A percentile compares a stretch with the other conserved stretches of the same genome.
Conservation (phyloP, 2,113 vertebrate species). For the Chaenocephalus aceratus region DNA sequence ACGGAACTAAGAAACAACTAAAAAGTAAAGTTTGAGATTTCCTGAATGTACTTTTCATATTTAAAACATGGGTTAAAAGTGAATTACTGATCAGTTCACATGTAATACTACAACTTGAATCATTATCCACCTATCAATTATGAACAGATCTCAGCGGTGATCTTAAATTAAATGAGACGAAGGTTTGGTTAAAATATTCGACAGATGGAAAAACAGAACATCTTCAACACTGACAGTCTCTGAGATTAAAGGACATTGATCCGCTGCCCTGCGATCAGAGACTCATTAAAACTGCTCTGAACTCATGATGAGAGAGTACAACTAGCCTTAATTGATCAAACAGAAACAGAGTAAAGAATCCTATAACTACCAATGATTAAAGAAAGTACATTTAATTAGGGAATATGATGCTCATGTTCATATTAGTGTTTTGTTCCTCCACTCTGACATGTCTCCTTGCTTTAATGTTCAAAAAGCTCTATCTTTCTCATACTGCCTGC, state of each 20-base stretch:
- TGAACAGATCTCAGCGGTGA: slow-evolving; percentile 16
- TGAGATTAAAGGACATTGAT: slow-evolving; percentile 50
- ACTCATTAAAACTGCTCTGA: slow-evolving; percentile 2
- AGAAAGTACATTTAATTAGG: background rate
- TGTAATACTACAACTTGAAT: slow-evolving; percentile 20
- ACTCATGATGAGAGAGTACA: background rate
- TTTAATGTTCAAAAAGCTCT: too few species aligned
- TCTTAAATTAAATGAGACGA: slow-evolving; percentile 12
- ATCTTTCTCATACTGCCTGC: too few species aligned
- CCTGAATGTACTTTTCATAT: background rate
- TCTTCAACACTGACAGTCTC: background rate
- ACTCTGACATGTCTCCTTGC: too few species aligned
- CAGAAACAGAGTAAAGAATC: background rate
- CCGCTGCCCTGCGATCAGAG: slow-evolving; percentile 23
- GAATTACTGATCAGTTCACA: slow-evolving; percentile 35
- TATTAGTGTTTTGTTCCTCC: fast-evolving
- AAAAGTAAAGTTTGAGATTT: background rate
- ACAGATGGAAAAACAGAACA: slow-evolving; percentile 11
- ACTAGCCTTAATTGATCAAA: background rate
- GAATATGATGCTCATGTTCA: too few species aligned
- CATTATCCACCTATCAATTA: slow-evolving; percentile 32
- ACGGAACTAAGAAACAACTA: background rate
- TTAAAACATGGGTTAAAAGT: slow-evolving; percentile 11
- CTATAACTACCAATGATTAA: background rate
- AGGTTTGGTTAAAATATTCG: slow-evolving; percentile 5